Conservation (phyloP, 2,797 vertebrate species). For the Manis javanica region DNA sequence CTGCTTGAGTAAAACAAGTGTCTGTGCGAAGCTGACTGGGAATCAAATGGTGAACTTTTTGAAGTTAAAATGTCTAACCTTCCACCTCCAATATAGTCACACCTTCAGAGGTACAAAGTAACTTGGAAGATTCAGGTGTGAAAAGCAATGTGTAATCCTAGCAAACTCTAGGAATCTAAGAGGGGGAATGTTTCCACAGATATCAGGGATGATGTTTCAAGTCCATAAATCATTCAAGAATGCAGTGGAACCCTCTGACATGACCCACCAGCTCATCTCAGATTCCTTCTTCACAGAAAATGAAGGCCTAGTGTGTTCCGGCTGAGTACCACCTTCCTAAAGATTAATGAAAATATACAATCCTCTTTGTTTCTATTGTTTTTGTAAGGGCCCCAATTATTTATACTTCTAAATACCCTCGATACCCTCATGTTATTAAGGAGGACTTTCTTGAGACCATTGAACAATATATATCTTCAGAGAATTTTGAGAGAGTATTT, state of each 20-base stretch:
- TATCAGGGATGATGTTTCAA: neutral
- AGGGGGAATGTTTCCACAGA: neutral
- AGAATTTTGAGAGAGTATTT: constrained; percentile 27
- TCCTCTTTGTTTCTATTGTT: neutral
- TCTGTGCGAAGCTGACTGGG: neutral
- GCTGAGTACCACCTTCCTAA: neutral
- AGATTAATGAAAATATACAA: neutral
- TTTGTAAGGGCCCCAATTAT: neutral
- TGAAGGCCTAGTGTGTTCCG: neutral
- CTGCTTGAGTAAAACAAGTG: constrained; percentile 41
- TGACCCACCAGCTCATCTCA: neutral
- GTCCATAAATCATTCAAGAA: neutral
- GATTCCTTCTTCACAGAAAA: constrained; percentile 20
- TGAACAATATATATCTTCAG: neutral
- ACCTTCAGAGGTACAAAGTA: neutral
- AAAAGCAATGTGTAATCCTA: neutral
- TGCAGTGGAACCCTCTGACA: neutral
- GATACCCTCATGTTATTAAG: neutral
- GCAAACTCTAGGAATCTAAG: neutral
- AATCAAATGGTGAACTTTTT: constrained; percentile 12
- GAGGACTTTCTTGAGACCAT: neutral
- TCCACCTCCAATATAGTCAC: neutral
- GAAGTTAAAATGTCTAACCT: constrained; percentile 36
- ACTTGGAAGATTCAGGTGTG: neutral
- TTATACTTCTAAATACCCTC: constrained; percentile 37